Base-by-base conservation (phyloP, 1,140 invertebrate species). In the Saccostrea glomerata region DNA sequence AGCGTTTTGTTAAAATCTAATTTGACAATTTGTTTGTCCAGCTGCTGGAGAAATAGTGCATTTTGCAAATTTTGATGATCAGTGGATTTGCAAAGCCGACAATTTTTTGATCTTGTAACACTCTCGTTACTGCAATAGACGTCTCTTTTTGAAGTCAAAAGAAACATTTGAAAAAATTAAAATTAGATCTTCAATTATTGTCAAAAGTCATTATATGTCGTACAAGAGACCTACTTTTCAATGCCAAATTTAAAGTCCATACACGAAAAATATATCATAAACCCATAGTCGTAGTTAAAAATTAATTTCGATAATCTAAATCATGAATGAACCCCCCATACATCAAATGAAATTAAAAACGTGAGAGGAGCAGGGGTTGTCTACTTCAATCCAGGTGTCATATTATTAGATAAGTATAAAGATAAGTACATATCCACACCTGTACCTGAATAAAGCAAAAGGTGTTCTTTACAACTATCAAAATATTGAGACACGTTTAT, bases 401-500 rank as follows among this genome's bases (percentile, higher is more conserved):
- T 30, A 73, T 73, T 73, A 73, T 73, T 73, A 73, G 70, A 73
- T 73, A 73, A 23, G 25, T 73, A 36, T 30, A n/a, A 36, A 73
- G 70, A 73, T 73, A 73, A 73, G 25, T 30, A 73, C 25, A 25
- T 25, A n/a, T 30, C 23, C 70, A 30, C 70, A 73, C 70, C 70
- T 73, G 70, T 73, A 25, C 25, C 25, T 25, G 70, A 36, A 73
- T 73, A 73, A 73, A 30, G 70, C 70, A 73, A 73, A 73, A 30
- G 70, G 23, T 25, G 23, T 73, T 36, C 58, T 73, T 73, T 73
- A 73, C 70, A 73, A 73, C 70, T 73, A 73, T 73, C 70, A 73
- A 73, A 73, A 73, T 73, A 73, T 73, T 73, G 70, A 73, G 70
- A 73, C 23, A 13, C 25, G 23, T 73, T 73, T 73, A 73, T 73